A percentile compares a stretch with the other conserved stretches of the same genome.
phyloP scores from a whole-genome alignment of 2,888 invertebrate genomes.

The Amblyjoppa fuscipennis region DNA sequence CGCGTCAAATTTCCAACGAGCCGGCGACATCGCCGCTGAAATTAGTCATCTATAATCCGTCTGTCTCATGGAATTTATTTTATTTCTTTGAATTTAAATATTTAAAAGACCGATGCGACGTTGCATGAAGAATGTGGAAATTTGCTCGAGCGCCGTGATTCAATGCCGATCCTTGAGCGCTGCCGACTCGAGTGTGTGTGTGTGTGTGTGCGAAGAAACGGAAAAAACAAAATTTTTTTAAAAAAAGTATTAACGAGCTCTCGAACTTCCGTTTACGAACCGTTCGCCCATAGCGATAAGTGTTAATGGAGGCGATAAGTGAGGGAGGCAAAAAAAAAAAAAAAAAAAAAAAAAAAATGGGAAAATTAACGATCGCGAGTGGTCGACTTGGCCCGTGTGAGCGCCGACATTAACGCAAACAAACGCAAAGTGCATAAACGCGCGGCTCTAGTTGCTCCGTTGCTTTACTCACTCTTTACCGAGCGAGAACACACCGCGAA shows the following conservation, averaged over 20 bases:
- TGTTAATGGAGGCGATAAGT: slow-evolving; percentile 29
- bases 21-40: not conserved
- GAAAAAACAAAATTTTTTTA: not conserved
- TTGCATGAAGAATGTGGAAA: not conserved
- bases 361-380: slow-evolving; percentile 30
- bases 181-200: not conserved
- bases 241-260: not conserved
- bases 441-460: not conserved
- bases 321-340: slow-evolving; percentile 7
- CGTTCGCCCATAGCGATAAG: slow-evolving; percentile 24
- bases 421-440: not conserved
- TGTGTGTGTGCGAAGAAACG: not conserved
- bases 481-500: slow-evolving; percentile 2
- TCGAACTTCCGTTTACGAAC: slow-evolving; percentile 15
- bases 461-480: slow-evolving; percentile 1
- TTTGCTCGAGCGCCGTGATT: not conserved
- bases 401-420: slow-evolving; percentile 17
- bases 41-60: not conserved
- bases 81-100: slow-evolving; percentile 10
- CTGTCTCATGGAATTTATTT: not conserved
- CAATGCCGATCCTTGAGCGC: not conserved
- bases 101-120: not conserved
- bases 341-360: not conserved
- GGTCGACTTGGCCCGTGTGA: slow-evolving; percentile 15
- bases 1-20: not conserved